These are phyloP conservation scores for Perognathus longimembris DNA, from an alignment of 2,113 vertebrate genomes.

Conservation along the genomic window DNA sequence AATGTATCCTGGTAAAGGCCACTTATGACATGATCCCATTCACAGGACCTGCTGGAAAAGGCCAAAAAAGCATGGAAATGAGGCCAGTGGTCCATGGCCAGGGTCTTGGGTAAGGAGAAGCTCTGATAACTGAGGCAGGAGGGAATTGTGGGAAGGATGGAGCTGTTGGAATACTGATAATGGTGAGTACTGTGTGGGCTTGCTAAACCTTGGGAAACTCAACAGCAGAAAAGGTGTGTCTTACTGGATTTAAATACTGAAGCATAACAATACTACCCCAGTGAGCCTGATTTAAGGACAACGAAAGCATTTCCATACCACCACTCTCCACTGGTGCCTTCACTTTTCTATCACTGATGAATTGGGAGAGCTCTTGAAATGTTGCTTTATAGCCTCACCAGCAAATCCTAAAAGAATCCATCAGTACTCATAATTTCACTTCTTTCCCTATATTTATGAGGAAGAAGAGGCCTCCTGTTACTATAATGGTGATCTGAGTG, in stretches of 20 bases:
- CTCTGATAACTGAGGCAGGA: not conserved
- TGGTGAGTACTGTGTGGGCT: rapidly evolving
- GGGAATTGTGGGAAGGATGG: not conserved
- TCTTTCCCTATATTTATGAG: not conserved
- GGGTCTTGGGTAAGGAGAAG: not conserved
- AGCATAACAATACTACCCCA: no score
- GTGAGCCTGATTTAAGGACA: not conserved
- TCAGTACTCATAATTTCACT: not conserved
- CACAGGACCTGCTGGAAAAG: not conserved
- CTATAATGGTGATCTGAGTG: not conserved
- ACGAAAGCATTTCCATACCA: not conserved
- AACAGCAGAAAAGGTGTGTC: not conserved
- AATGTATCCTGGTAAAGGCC: not conserved
- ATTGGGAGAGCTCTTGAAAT: not conserved
- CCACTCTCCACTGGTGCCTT: not conserved
- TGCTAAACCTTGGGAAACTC: not conserved
- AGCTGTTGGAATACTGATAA: not conserved
- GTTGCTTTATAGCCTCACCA: not conserved
- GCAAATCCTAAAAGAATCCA: not conserved
- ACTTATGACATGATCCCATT: not conserved
- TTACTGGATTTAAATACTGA: not conserved
- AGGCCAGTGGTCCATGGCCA: not conserved
- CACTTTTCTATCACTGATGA: not conserved
- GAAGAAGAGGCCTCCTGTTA: not conserved
- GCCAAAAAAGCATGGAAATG: not conserved